Evolutionary conservation across 2,888 invertebrate species (phyloP), one percentile per base, ranked within the genome.

Genomic region (Spodoptera exigua): DNA sequence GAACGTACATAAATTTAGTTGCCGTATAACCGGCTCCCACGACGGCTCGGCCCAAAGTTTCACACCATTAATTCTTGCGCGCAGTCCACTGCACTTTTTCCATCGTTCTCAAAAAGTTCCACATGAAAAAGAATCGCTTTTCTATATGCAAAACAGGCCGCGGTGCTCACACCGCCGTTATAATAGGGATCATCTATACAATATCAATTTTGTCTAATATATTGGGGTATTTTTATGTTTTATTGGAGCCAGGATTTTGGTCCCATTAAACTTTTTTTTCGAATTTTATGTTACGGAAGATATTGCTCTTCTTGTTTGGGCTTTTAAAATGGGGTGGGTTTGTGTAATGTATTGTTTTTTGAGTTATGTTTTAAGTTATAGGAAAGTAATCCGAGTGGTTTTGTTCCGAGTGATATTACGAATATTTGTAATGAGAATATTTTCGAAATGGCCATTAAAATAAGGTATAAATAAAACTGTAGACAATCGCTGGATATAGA

Each of bases 221-320:
- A 91, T 90, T 89, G 86, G 85, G 91, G 90, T 88, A 82, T 91
- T 87, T 89, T 85, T 85, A 87, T 89, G 88, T 91, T 89, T 89
- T 91, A 92, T 92, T 87, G 91, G 89, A 83, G 82, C 82, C 73
- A 82, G 89, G 90, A 89, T 89, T 90, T 88, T 80, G 87, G 83
- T 84, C 85, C 87, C 84, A 83, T 89, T 92, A 90, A 89, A 92
- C 89, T 88, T 90, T 92, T 90, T 78, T 89, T 90, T 88, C 87
- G 86, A 89, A 90, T 91, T 92, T 92, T 91, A 92, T 92, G 87
- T 89, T 78, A 88, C 86, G 93, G 92, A 93, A 92, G 90, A 89
- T 89, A 92, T 91, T 89, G 90, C 84, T 77, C 78, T 77, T 77
- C 78, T 77, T 77, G 78, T 88, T 83, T 70, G 78, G 70, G 77